phyloP scores from a whole-genome alignment of 30 jellyfish, hydroid and myxozoan genomes.

The Chrysaora quinquecirrha region DNA sequence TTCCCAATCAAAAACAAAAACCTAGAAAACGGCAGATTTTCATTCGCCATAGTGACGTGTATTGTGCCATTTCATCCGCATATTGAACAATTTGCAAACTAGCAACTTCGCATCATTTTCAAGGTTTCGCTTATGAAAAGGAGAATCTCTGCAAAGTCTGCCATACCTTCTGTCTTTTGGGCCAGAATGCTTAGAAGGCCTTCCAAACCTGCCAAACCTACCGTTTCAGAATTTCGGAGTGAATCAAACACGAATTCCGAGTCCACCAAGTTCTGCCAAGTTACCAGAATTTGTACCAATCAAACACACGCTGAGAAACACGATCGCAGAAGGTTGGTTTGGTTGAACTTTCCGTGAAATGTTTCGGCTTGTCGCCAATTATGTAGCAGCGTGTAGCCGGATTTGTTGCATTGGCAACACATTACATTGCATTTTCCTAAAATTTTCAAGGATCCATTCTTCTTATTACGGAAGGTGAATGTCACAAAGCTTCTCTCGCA shows the following conservation, averaged over 20 bases:
- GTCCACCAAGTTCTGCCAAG: background rate
- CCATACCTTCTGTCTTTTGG: background rate
- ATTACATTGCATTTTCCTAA: too few relatives aligned
- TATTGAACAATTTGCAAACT: background rate
- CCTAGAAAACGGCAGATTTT: too few relatives aligned
- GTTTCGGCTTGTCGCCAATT: too few relatives aligned
- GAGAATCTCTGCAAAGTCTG: background rate
- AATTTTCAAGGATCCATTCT: too few relatives aligned
- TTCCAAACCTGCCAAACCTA: slow-evolving; percentile 1
- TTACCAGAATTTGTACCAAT: background rate
- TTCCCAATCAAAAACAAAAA: too few relatives aligned
- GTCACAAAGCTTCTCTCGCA: too few relatives aligned
- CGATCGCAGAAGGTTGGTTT: too few relatives aligned
- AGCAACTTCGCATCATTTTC: slow-evolving; percentile 13
- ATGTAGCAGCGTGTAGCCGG: too few relatives aligned
- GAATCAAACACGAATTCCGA: background rate
- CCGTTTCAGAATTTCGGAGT: background rate
- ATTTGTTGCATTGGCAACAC: too few relatives aligned
- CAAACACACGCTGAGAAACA: background rate
- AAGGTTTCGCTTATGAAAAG: background rate
- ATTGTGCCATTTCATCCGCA: background rate
- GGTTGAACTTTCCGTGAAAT: too few relatives aligned
- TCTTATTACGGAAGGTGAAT: too few relatives aligned
- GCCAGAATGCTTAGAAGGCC: background rate
- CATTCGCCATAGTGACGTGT: too few relatives aligned